Evolutionary conservation across 2,888 invertebrate species (phyloP).

Genomic region (Allophyes oxyacanthae): DNA sequence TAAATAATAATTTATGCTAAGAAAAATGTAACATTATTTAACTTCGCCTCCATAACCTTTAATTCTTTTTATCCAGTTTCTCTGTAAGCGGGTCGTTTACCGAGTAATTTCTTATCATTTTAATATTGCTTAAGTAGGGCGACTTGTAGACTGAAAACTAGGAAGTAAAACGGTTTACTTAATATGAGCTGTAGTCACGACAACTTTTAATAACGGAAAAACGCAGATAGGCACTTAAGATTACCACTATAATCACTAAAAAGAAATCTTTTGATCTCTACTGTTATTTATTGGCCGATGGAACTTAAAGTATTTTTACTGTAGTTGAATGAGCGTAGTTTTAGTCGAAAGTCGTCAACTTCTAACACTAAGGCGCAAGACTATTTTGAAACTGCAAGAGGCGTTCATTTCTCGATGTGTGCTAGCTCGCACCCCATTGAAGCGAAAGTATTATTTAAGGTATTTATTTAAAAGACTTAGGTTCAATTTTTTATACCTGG

Average conservation of each 20-base stretch:
- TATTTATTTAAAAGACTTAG: no score
- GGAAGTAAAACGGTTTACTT: slow-evolving; percentile 58
- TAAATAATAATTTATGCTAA: slow-evolving; percentile 30
- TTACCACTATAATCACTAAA: slow-evolving; percentile 40
- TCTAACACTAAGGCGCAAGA: slow-evolving; percentile 39
- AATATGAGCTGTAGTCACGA: slow-evolving; percentile 64
- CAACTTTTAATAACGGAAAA: slow-evolving; percentile 57
- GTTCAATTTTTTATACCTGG: not conserved
- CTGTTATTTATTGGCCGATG: slow-evolving; percentile 21
- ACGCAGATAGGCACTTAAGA: slow-evolving; percentile 48
- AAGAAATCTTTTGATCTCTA: slow-evolving; percentile 33
- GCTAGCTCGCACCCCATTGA: slow-evolving; percentile 45
- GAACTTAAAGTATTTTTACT: slow-evolving; percentile 6
- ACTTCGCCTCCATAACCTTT: slow-evolving; percentile 19
- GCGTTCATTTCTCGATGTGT: slow-evolving; percentile 44
- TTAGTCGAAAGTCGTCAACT: slow-evolving; percentile 18
- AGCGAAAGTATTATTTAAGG: slow-evolving; percentile 46
- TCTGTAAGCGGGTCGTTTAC: slow-evolving; percentile 34
- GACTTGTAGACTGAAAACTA: slow-evolving; percentile 48
- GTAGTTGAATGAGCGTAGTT: slow-evolving; percentile 17
- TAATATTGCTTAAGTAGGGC: slow-evolving; percentile 55
- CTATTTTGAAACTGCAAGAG: slow-evolving; percentile 38
- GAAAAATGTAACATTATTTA: slow-evolving; percentile 26
- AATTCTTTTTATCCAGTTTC: slow-evolving; percentile 32
- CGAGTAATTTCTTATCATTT: slow-evolving; percentile 51